phyloP scores from a whole-genome alignment of 2,888 invertebrate species.

The Dryocosmus kuriphilus region DNA sequence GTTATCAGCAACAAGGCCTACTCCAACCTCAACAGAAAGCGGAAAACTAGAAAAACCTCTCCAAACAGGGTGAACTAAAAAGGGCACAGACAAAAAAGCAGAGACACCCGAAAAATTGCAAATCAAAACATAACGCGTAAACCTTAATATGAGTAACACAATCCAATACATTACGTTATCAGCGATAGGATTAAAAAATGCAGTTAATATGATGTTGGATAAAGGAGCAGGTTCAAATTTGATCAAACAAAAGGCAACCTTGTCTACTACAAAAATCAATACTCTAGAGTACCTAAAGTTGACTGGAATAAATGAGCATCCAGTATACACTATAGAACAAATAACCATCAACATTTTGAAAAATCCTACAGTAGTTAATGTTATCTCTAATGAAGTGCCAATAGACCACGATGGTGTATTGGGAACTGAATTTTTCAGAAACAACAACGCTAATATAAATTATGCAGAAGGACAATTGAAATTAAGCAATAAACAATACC shows the following conservation, averaged over 20 bases:
- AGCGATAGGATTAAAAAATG: too few species aligned
- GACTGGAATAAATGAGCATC: slow-evolving; percentile 44
- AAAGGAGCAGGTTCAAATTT: slow-evolving; percentile 47
- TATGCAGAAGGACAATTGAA: slow-evolving; percentile 29
- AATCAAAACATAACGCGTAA: slow-evolving; percentile 30
- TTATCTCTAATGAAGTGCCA: slow-evolving; percentile 43
- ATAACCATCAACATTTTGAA: slow-evolving; percentile 6
- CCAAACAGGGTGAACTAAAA: slow-evolving; percentile 1
- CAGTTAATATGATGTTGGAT: slow-evolving; percentile 44
- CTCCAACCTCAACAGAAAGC: neutral
- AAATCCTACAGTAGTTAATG: slow-evolving; percentile 32
- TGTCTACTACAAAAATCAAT: neutral
- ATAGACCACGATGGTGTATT: slow-evolving; percentile 46
- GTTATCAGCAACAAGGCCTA: neutral
- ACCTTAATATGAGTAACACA: slow-evolving; percentile 34
- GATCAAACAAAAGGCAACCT: slow-evolving; percentile 40
- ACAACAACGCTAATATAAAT: slow-evolving; percentile 37
- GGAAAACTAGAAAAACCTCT: slow-evolving; percentile 42
- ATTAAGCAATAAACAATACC: too few species aligned
- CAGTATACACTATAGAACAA: too few species aligned
- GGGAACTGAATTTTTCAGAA: slow-evolving; percentile 45
- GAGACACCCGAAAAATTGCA: neutral
- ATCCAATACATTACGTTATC: neutral
- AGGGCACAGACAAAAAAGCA: neutral
- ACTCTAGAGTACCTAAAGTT: slow-evolving; percentile 29